Percentiles rank a stretch among this genome's conserved stretches.
Evolutionary conservation across 2,113 vertebrate genomes (phyloP).

Genomic region (Lucifuga dentata): DNA sequence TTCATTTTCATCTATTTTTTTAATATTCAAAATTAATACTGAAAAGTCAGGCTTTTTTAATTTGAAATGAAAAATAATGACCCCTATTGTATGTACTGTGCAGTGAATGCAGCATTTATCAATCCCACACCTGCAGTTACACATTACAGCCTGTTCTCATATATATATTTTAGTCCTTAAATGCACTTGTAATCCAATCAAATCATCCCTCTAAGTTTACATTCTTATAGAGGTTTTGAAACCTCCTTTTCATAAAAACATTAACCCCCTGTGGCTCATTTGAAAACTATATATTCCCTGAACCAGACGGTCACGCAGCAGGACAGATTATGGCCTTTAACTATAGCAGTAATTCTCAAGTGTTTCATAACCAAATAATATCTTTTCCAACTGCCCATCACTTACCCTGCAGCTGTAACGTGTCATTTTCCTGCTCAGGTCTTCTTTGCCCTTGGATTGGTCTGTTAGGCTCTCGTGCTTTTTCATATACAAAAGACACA

Average conservation of each 20-base stretch:
- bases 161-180: background rate
- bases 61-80: no score
- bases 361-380: background rate
- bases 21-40: no score
- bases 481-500: background rate
- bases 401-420: slow-evolving; percentile 16
- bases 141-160: slow-evolving; percentile 28
- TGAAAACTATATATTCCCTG: background rate
- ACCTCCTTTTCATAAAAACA: background rate
- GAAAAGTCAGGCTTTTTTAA: no score
- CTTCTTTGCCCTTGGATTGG: background rate
- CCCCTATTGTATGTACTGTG: background rate
- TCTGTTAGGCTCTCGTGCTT: background rate
- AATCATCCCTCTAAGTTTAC: slow-evolving; percentile 26
- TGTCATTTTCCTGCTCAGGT: slow-evolving; percentile 7
- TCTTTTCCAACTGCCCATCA: slow-evolving; percentile 12
- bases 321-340: slow-evolving; percentile 18
- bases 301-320: slow-evolving; percentile 22
- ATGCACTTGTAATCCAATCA: slow-evolving; percentile 6
- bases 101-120: slow-evolving; percentile 22
- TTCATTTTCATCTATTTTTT: no score
- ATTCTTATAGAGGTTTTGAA: slow-evolving; percentile 23
- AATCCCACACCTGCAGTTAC: slow-evolving; percentile 28
- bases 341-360: background rate
- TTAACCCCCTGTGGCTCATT: slow-evolving; percentile 1